Evolutionary conservation across 2,797 vertebrate species (phyloP), one percentile per base, ranked within the genome.

Genomic region (Chiloscyllium punctatum): DNA sequence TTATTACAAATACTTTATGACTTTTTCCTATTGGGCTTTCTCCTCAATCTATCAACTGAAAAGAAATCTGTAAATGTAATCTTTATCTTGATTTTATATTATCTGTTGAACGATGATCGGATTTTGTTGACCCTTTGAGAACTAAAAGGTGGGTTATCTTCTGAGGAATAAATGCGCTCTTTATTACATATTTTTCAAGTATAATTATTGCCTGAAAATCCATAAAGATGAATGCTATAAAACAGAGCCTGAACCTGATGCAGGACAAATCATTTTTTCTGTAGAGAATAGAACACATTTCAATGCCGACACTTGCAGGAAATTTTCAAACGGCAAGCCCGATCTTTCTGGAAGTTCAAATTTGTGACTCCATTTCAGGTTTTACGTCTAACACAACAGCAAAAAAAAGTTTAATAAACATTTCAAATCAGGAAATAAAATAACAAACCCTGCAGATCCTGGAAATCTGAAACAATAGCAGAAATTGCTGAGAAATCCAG

Each of bases 11-110:
- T 74, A 94, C 25, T 66, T 53, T 94, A 94, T 72, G 69, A 53
- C 27, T 74, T 71, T 94, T 51, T 94, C 69, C 94, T 94, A 51
- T 37, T 72, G 42, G 69, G 69, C 25, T 94, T 94, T 94, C 94
- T 94, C 69, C 48, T 30, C 53, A 74, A 94, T 74, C 48, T 53
- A 74, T 27, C 71, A 53, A 30, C 69, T 74, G 94, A 94, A 53
- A 74, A 94, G 42, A 74, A 94, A 48, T 74, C 4, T 51, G 51
- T 68, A 92, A 92, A 94, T 71, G n/a, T 74, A 53, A 30, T 74
- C 37, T 94, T 72, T 94, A 72, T 94, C 74, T 74, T 51, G 69
- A 74, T 94, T 94, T 74, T 16, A 33, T 94, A 94, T 94, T 53
- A 94, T 94, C 27, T 74, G 7, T 71, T 51, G 48, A 94, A 51